Base-by-base conservation (phyloP, 1,140 invertebrate genomes). In the Heliothis virescens region DNA sequence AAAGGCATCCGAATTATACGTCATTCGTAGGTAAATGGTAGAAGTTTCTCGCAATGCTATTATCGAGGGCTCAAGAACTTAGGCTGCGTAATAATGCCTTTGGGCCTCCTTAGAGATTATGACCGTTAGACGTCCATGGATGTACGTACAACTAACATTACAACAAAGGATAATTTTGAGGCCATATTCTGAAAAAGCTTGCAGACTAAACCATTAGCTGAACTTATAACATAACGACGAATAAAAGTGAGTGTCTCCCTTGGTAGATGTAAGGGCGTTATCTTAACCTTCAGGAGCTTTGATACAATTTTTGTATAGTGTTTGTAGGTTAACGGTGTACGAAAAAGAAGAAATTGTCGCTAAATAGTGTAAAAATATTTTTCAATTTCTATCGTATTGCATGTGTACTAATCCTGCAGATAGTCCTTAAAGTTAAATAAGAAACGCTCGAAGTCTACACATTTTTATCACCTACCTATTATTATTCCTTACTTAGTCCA, bases 21-120 rank as follows among this genome's bases (percentile, higher is more conserved):
- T 82, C 69, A 82, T 82, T 83, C 78, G 72, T 72, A 73, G 72
- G 79, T 69, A 83, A 85, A 86, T 80, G 79, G 85, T 13, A 59
- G 77, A 85, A 85, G 81, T 86, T 85, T 82, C 83, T 67, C 79
- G 69, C 80, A 82, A 80, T 80, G 78, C 79, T 81, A 84, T 72
- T 81, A 82, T 83, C 74, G 79, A 77, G 82, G 82, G 62, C 73
- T 80, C 77, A 79, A 65, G 79, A 85, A 83, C 80, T 85, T 85
- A 75, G 71, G 48, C 72, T 71, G 59, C 53, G 60, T 83, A 82
- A 85, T 85, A 85, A 83, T 79, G 83, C 85, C 85, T 83, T 53
- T 48, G 82, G 80, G 83, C 63, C 79, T 77, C 77, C 69, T 84
- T 75, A 57, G 73, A 86, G 85, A 85, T 85, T 83, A 86, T 78